These are phyloP conservation scores for Mus spicilegus DNA, from an alignment of 2,113 vertebrate species.

Conservation along the genomic window DNA sequence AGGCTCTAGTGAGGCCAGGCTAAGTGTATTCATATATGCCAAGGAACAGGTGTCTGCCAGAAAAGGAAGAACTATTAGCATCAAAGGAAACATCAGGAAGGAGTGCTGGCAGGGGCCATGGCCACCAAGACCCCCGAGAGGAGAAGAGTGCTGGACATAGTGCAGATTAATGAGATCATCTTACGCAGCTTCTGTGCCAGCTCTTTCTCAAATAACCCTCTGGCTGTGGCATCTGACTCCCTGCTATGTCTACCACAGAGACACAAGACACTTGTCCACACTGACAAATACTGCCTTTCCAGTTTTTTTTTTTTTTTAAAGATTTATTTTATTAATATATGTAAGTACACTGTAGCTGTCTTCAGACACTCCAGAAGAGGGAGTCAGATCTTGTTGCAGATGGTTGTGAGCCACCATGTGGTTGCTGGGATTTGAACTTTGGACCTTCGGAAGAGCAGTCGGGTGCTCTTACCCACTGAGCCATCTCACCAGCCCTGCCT, in stretches of 20 bases:
- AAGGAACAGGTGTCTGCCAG: neutral
- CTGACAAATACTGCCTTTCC: conserved; percentile 24
- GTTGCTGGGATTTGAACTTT: no score
- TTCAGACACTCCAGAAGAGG: no score
- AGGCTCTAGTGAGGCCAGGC: neutral
- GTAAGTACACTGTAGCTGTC: no score
- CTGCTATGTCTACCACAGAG: neutral
- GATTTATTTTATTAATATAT: no score
- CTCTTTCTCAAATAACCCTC: conserved; percentile 18
- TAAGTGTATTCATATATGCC: neutral
- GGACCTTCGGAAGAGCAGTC: no score
- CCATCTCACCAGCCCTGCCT: no score
- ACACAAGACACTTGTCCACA: neutral
- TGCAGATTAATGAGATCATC: neutral
- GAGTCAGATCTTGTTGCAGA: no score
- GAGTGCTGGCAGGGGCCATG: neutral
- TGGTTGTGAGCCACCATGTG: no score
- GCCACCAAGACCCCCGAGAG: neutral
- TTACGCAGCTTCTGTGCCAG: neutral
- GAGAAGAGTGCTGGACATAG: neutral
- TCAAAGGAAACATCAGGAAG: neutral
- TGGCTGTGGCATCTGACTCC: neutral
- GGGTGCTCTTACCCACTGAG: no score
- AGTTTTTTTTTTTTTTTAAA: no score
- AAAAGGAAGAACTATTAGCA: neutral